Percentiles rank a stretch among this genome's conserved stretches.
phyloP scores from a whole-genome alignment of 2,888 invertebrate genomes.

The Dolichomitus sp. region DNA sequence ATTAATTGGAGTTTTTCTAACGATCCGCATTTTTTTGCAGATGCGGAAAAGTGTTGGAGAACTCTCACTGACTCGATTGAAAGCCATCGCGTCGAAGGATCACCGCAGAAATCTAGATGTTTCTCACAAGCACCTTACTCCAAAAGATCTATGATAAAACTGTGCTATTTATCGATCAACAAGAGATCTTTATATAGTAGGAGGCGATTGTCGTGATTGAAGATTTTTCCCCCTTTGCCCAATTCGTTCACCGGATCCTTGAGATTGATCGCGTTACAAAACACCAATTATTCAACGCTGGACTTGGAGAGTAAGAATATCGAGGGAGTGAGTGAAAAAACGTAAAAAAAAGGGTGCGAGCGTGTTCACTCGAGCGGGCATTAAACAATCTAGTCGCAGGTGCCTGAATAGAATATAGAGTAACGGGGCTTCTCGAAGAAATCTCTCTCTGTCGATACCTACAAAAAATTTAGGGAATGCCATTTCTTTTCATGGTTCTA shows the following conservation, averaged over 20 bases:
- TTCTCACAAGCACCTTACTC: not conserved
- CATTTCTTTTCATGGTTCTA: slow-evolving; percentile 49
- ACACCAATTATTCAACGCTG: slow-evolving; percentile 51
- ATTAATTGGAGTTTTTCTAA: not conserved
- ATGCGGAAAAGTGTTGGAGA: not conserved
- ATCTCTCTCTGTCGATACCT: slow-evolving; percentile 32
- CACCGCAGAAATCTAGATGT: not conserved
- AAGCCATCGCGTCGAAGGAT: slow-evolving; percentile 36
- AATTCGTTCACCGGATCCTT: slow-evolving; percentile 42
- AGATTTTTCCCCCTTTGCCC: slow-evolving; percentile 64
- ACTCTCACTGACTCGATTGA: slow-evolving; percentile 32
- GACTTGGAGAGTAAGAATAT: slow-evolving; percentile 10
- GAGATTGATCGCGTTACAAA: slow-evolving; percentile 54
- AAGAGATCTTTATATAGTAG: slow-evolving; percentile 73
- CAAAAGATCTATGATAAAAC: slow-evolving; percentile 63
- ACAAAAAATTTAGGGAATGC: slow-evolving; percentile 47
- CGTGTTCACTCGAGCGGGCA: slow-evolving; percentile 72
- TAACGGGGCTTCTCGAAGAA: slow-evolving; percentile 60
- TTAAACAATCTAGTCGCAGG: slow-evolving; percentile 52
- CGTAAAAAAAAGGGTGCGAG: slow-evolving; percentile 60
- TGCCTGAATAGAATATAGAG: slow-evolving; percentile 65
- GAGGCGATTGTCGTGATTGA: slow-evolving; percentile 31
- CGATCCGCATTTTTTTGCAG: not conserved
- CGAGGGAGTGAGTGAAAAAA: slow-evolving; percentile 18
- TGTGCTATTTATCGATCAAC: slow-evolving; percentile 58